phyloP scores from a whole-genome alignment of 2,113 vertebrate genomes.

The Saguinus midas region DNA sequence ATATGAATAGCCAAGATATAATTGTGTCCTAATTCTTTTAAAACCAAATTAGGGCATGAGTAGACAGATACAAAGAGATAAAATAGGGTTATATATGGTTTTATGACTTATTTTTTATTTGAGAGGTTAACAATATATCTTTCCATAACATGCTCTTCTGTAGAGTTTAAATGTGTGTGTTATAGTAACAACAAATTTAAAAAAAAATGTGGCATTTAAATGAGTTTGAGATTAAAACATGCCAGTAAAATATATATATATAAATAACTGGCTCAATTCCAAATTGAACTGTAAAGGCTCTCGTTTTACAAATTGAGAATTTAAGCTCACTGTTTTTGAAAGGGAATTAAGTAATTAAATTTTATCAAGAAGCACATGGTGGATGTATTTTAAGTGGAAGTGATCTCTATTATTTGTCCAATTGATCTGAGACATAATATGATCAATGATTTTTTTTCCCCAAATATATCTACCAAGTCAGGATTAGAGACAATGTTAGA shows the following conservation, averaged over 20 bases:
- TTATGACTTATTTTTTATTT: background rate
- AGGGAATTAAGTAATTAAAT: background rate
- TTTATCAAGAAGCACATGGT: constrained; percentile 56
- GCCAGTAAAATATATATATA: background rate
- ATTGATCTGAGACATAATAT: constrained; percentile 61
- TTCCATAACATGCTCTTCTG: background rate
- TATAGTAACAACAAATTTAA: background rate
- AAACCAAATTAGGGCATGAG: background rate
- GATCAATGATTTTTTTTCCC: constrained; percentile 56
- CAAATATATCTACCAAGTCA: constrained; percentile 63
- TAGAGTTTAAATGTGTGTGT: background rate
- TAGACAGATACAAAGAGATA: background rate
- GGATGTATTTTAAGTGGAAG: constrained; percentile 43
- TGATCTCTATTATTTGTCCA: constrained; percentile 58
- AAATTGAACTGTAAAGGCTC: background rate
- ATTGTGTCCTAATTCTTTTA: background rate
- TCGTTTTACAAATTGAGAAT: background rate
- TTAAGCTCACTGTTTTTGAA: constrained; percentile 44
- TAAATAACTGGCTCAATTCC: background rate
- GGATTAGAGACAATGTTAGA: constrained; percentile 72
- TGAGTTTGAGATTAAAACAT: constrained; percentile 25
- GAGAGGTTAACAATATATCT: background rate
- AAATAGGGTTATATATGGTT: background rate
- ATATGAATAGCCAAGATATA: background rate
- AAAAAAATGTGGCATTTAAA: background rate